phyloP scores from a whole-genome alignment of 2,113 vertebrate genomes.

The Lasiurus cinereus region DNA sequence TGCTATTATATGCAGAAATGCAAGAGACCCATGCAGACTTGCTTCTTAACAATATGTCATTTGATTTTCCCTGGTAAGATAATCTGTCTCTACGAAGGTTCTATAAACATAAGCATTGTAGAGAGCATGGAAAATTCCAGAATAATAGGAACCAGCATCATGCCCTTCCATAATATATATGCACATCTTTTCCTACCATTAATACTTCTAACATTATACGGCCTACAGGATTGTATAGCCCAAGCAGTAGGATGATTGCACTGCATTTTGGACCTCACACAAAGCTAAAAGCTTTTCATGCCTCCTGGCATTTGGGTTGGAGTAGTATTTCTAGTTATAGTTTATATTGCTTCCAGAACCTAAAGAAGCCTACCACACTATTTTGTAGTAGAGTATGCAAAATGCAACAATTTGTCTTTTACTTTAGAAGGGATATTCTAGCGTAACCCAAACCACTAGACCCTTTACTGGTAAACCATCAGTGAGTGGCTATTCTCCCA shows the following conservation, averaged over 20 bases:
- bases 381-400: background rate
- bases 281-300: background rate
- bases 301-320: background rate
- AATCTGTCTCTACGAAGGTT: background rate
- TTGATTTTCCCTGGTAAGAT: background rate
- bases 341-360: background rate
- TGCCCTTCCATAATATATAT: background rate
- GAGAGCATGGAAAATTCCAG: background rate
- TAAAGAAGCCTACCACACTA: background rate
- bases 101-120: background rate
- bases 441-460: background rate
- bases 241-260: background rate
- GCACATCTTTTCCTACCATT: background rate
- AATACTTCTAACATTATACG: background rate
- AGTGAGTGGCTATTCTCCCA: background rate
- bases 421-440: background rate
- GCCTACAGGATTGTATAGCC: background rate
- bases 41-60: background rate
- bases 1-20: background rate
- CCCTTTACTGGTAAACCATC: background rate
- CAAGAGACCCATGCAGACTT: background rate
- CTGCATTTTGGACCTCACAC: background rate
- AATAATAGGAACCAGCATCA: background rate
- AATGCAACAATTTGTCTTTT: background rate
- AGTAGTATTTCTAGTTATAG: background rate